A percentile compares a stretch with the other conserved stretches of the same genome.
Conservation (phyloP, 2,797 vertebrate genomes). For the Borostomias antarcticus region DNA sequence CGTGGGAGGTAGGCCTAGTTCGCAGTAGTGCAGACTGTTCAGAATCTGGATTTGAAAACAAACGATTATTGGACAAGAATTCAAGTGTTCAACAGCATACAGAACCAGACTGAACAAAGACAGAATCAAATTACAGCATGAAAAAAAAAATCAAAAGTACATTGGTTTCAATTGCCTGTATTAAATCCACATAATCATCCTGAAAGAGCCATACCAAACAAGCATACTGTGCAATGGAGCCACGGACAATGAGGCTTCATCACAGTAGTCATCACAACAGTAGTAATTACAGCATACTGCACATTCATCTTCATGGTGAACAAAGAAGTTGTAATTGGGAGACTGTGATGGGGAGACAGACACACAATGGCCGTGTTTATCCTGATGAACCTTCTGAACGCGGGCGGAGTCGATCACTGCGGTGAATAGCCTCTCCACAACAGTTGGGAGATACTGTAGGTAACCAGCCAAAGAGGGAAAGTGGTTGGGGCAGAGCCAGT, state of each 20-base stretch:
- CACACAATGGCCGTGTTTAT: slow-evolving; percentile 25
- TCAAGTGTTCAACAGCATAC: no score
- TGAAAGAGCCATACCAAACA: not conserved
- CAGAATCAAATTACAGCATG: not conserved
- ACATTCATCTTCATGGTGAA: no score
- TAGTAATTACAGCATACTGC: slow-evolving; percentile 20
- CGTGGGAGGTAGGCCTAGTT: no score
- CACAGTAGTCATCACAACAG: slow-evolving; percentile 2
- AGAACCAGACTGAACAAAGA: not conserved
- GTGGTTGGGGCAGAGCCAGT: slow-evolving; percentile 37
- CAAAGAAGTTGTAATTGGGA: no score
- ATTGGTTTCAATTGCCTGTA: not conserved
- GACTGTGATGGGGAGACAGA: no score
- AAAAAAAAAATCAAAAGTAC: not conserved
- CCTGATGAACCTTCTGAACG: slow-evolving; percentile 33
- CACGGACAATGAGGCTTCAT: slow-evolving; percentile 12
- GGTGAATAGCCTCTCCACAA: slow-evolving; percentile 53
- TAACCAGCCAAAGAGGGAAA: slow-evolving; percentile 36
- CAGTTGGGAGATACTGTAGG: slow-evolving; percentile 32
- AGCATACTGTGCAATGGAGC: not conserved
- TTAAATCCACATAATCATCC: not conserved
- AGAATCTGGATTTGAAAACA: no score
- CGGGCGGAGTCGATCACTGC: slow-evolving; percentile 17
- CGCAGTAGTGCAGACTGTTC: no score
- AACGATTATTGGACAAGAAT: no score